Evolutionary conservation across 2,797 vertebrate genomes (phyloP), one percentile per base, ranked within the genome.

Genomic region (Acrossocheilus fasciatus): DNA sequence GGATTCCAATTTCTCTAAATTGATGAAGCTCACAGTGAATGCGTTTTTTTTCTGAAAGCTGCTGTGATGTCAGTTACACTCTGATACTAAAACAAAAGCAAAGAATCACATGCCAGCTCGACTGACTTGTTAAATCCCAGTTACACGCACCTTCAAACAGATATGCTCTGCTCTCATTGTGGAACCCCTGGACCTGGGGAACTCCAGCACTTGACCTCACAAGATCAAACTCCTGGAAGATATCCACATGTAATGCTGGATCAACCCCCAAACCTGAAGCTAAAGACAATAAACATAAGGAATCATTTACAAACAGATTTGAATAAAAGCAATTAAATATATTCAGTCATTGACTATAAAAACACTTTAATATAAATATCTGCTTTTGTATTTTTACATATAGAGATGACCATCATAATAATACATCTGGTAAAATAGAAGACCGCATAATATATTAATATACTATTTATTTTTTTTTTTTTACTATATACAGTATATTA

Each of bases 121-220:
- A 18, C 3, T 20, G 30, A 85, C 54, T 45, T 75, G n/a, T 26
- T 6, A 66, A 87, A 70, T n/a, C 5, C 10, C 52, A 41, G 47
- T 36, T 39, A 59, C 10, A 83, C 86, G 8, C 96, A 97, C 96
- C 96, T 97, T 96, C 92, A 86, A 97, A 97, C 73, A 97, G 94
- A 91, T 96, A 97, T 18, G 96, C 96, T 95, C 91, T 96, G 93
- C 95, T 97, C 84, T 96, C 95, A 93, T 96, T 97, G 92, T 97
- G 96, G 86, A 97, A 94, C 79, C 96, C 96, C 18, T 94, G 94
- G 75, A 97, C 96, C 91, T 96, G 96, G 83, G 89, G 94, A 88
- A 97, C 94, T 89, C 96, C 96, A 1, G 92, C 88, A 15, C 92
- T 91, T 68, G 95, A 93, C 82, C 93, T 93, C 77, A 91, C 95